Evolutionary conservation across 2,113 vertebrate species (phyloP).

Genomic region (Canis aureus): DNA sequence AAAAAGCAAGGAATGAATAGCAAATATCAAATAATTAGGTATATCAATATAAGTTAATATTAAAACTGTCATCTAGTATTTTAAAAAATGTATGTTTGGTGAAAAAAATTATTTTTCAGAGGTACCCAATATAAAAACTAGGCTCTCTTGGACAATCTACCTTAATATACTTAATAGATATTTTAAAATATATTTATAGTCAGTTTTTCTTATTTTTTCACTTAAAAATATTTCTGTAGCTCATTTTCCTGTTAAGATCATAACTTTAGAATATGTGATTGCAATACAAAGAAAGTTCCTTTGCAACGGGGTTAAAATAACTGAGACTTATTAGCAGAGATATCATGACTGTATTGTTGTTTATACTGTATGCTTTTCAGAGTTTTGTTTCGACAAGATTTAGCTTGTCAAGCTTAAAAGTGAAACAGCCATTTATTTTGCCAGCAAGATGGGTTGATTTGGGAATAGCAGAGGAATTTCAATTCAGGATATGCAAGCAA

Average conservation of each 20-base stretch:
- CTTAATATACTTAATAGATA: constrained; percentile 23
- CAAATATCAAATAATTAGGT: not conserved
- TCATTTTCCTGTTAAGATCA: not conserved
- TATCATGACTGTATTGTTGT: not conserved
- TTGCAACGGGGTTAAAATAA: constrained; percentile 2
- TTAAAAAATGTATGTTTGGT: not conserved
- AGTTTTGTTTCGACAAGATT: constrained; percentile 19
- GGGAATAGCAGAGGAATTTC: not conserved
- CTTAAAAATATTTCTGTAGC: constrained; percentile 3
- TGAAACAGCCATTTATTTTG: not conserved
- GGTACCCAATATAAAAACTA: not conserved
- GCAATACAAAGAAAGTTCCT: not conserved
- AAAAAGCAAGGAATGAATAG: not conserved
- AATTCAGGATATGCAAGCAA: not conserved
- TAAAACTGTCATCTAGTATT: not conserved
- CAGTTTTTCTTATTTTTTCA: not conserved
- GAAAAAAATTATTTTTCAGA: not conserved
- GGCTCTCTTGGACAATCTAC: not conserved
- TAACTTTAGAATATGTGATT: constrained; percentile 47
- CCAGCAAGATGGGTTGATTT: not conserved
- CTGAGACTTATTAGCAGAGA: not conserved
- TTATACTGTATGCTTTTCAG: not conserved
- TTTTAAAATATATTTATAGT: not conserved
- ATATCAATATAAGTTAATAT: constrained; percentile 7
- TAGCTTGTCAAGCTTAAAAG: not conserved